phyloP scores from a whole-genome alignment of 2,888 invertebrate species.

The Halictus ligatus region DNA sequence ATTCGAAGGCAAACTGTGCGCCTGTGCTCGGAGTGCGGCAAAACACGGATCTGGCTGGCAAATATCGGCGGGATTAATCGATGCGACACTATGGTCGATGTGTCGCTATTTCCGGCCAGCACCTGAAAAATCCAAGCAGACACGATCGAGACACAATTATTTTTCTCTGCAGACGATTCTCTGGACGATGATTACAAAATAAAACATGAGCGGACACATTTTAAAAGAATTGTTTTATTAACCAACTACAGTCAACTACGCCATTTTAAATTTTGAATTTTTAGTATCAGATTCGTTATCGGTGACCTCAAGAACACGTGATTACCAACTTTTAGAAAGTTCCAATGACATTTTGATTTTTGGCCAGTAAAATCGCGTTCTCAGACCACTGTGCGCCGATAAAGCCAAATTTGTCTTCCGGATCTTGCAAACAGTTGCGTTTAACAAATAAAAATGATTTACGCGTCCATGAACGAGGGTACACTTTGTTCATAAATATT shows the following conservation, averaged over 20 bases:
- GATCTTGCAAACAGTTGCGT: not conserved
- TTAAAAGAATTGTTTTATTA: too few relatives aligned
- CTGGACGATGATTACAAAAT: too few relatives aligned
- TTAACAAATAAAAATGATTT: not conserved
- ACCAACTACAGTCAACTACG: too few relatives aligned
- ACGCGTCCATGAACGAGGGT: not conserved
- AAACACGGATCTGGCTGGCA: constrained; percentile 89
- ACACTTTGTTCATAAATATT: not conserved
- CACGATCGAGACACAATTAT: not conserved
- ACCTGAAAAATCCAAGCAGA: constrained; percentile 85
- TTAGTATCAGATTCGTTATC: too few relatives aligned
- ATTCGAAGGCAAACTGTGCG: constrained; percentile 91
- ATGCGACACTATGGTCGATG: constrained; percentile 88
- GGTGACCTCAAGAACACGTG: too few relatives aligned
- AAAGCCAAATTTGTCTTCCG: not conserved
- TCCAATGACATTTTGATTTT: too few relatives aligned
- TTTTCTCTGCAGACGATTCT: not conserved
- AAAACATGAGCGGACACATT: too few relatives aligned
- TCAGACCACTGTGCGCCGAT: too few relatives aligned
- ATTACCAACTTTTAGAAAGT: too few relatives aligned
- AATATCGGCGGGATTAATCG: constrained; percentile 89
- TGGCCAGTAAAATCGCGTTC: too few relatives aligned
- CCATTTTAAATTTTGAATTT: too few relatives aligned
- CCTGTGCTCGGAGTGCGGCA: constrained; percentile 90
- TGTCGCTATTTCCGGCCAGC: constrained; percentile 90